These are phyloP conservation scores for Sinocyclocheilus anshuiensis DNA, from an alignment of 2,113 vertebrate genomes.

Conservation along the genomic window DNA sequence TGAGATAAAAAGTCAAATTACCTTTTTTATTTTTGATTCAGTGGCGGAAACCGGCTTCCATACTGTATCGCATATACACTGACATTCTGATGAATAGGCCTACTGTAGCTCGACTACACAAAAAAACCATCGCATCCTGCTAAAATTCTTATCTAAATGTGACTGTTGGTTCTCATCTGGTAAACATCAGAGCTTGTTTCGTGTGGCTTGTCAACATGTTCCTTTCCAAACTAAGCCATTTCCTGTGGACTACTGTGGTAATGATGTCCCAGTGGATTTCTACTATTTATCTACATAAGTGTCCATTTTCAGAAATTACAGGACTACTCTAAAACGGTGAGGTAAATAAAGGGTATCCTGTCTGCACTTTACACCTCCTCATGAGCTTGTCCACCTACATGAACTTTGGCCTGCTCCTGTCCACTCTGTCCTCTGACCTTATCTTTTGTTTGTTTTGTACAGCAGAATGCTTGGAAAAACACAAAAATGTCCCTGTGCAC, in stretches of 20 bases:
- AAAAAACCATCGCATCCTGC: neutral
- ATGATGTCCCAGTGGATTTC: neutral
- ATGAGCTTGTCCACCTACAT: neutral
- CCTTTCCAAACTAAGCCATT: neutral
- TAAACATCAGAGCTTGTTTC: neutral
- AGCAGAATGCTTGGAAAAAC: slow-evolving; percentile 21
- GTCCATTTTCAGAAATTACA: neutral
- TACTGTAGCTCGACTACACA: neutral
- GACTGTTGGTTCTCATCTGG: neutral
- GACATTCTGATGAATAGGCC: neutral
- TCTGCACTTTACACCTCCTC: neutral
- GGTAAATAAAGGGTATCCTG: neutral
- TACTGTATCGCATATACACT: too few relatives aligned
- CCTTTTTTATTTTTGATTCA: too few relatives aligned
- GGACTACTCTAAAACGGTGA: neutral
- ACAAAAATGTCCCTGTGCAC: neutral
- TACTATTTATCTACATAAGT: neutral
- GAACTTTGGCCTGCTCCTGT: neutral
- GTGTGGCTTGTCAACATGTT: neutral
- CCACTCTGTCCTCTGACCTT: neutral
- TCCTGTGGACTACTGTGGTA: neutral
- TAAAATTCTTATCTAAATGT: too few relatives aligned
- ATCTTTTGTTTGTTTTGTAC: slow-evolving; percentile 23
- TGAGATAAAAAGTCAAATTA: too few relatives aligned
- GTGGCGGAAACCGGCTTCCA: too few relatives aligned